A percentile compares a stretch with the other conserved stretches of the same genome.
Conservation (phyloP, 2,888 invertebrate species). For the Ophion ellenae region DNA sequence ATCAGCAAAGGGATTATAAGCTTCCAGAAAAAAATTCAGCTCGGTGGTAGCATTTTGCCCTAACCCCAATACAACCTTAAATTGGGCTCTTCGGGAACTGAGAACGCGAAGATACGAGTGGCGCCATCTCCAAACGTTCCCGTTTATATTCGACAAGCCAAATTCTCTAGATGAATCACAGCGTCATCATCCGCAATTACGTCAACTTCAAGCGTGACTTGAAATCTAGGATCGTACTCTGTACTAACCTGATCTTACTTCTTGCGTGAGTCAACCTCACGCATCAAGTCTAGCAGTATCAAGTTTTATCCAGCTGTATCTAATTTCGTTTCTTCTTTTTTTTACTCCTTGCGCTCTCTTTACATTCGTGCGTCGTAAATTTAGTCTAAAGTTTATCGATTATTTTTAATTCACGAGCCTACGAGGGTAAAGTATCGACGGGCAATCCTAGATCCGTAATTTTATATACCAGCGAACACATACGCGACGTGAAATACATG, state of each 20-base stretch:
- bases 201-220: background rate
- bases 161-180: background rate
- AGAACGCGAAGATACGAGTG: no score
- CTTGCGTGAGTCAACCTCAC: slow-evolving; percentile 52
- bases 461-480: slow-evolving; percentile 5
- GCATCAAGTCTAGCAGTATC: slow-evolving; percentile 43
- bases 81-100: no score
- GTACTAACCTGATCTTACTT: slow-evolving; percentile 26
- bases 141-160: background rate
- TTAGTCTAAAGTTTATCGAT: slow-evolving; percentile 18
- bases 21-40: no score
- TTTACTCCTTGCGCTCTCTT: slow-evolving; percentile 4
- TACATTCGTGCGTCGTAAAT: slow-evolving; percentile 31
- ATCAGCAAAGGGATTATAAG: no score
- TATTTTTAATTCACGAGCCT: slow-evolving; percentile 13
- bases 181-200: background rate
- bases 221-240: background rate
- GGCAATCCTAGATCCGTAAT: background rate
- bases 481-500: slow-evolving; percentile 7
- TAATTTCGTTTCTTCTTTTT: slow-evolving; percentile 28
- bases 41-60: no score
- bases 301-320: slow-evolving; percentile 47
- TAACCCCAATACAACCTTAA: no score
- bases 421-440: slow-evolving; percentile 36
- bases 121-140: no score